phyloP scores from a whole-genome alignment of 1,140 invertebrate genomes.

The Trachymyrmex cornetzi region DNA sequence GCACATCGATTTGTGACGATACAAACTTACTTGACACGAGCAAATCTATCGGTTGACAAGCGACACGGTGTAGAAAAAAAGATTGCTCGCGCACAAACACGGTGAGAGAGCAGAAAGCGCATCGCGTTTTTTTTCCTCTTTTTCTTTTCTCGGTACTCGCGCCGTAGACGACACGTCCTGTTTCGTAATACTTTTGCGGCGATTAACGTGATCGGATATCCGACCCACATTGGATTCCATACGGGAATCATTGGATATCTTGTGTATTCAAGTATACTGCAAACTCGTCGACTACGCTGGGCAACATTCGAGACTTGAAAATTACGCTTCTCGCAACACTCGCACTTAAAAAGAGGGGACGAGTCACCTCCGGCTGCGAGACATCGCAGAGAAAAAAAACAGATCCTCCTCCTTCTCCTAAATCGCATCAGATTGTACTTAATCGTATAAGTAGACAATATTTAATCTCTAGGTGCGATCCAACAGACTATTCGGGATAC shows the following conservation, averaged over 20 bases:
- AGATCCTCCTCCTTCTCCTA: conserved; percentile 34
- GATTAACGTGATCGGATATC: background rate
- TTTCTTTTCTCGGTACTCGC: conserved; percentile 25
- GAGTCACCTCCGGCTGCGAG: conserved; percentile 10
- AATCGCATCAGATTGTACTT: conserved; percentile 71
- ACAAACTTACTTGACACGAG: conserved; percentile 81
- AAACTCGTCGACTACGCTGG: background rate
- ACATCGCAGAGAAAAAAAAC: conserved; percentile 19
- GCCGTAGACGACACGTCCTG: conserved; percentile 33
- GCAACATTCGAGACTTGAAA: conserved; percentile 5
- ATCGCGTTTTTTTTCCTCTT: conserved; percentile 8
- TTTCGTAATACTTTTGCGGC: background rate
- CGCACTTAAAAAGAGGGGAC: conserved; percentile 13
- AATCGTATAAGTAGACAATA: conserved; percentile 70
- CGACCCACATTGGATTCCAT: conserved; percentile 1
- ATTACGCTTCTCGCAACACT: background rate
- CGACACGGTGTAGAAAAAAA: conserved; percentile 76
- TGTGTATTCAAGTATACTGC: conserved; percentile 13
- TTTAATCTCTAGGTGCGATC: conserved; percentile 75
- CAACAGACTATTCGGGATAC: conserved; percentile 68
- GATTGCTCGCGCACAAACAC: conserved; percentile 56
- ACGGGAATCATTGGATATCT: background rate
- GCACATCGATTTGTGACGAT: conserved; percentile 82
- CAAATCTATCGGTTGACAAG: conserved; percentile 80
- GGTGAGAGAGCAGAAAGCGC: conserved; percentile 65